Percentiles rank a stretch among this genome's conserved stretches.
These are phyloP conservation scores for Heterodera filipjevi DNA, from an alignment of 2,888 invertebrate genomes.

Conservation along the genomic window DNA sequence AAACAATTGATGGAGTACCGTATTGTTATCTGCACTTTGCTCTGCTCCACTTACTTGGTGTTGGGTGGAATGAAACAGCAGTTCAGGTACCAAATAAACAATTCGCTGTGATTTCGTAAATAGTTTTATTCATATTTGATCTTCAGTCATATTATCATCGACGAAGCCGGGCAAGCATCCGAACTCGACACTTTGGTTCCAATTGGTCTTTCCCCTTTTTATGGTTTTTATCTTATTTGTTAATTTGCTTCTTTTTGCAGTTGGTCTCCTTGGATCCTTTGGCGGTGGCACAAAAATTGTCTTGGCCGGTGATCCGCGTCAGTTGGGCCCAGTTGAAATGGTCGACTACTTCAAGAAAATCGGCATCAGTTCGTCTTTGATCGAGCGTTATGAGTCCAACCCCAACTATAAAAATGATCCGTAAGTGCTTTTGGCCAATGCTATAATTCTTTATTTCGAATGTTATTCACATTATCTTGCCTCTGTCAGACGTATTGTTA, in stretches of 20 bases:
- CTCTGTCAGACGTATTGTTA: slow-evolving; percentile 38
- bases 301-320: slow-evolving; percentile 38
- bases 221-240: background rate
- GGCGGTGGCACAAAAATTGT: slow-evolving; percentile 27
- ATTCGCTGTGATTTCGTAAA: too few relatives aligned
- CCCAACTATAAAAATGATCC: slow-evolving; percentile 29
- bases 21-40: slow-evolving; percentile 31
- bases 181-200: slow-evolving; percentile 38
- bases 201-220: background rate
- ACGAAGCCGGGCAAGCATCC: slow-evolving; percentile 38
- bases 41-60: slow-evolving; percentile 28
- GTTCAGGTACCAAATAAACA: slow-evolving; percentile 16
- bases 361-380: slow-evolving; percentile 31
- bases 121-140: background rate
- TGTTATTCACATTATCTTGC: slow-evolving; percentile 31
- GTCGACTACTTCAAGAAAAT: slow-evolving; percentile 28
- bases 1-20: background rate
- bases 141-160: slow-evolving; percentile 37
- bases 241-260: slow-evolving; percentile 1
- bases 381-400: slow-evolving; percentile 31
- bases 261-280: slow-evolving; percentile 20
- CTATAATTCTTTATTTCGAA: slow-evolving; percentile 5
- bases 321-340: slow-evolving; percentile 37
- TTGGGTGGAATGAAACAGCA: slow-evolving; percentile 13
- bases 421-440: slow-evolving; percentile 25